phyloP scores from a whole-genome alignment of 2,113 vertebrate species.

The Vombatus ursinus region DNA sequence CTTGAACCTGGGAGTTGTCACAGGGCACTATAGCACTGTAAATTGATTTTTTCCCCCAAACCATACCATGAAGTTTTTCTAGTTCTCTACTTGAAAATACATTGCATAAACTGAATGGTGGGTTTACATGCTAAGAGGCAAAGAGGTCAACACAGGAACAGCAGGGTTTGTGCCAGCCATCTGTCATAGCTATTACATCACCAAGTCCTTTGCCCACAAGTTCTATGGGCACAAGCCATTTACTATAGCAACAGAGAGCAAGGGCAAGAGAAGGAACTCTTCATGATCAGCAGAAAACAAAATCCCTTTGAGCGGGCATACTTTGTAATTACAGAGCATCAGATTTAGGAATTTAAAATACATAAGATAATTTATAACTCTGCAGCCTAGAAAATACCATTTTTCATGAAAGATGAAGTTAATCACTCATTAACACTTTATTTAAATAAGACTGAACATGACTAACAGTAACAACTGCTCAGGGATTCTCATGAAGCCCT shows the following conservation, averaged over 20 bases:
- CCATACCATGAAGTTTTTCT: background rate
- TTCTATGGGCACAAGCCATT: background rate
- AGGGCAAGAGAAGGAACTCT: constrained; percentile 11
- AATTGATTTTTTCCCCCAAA: background rate
- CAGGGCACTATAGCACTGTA: background rate
- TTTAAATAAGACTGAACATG: background rate
- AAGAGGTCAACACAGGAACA: constrained; percentile 23
- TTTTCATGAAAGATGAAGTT: background rate
- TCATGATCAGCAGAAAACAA: background rate
- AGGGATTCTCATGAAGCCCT: background rate
- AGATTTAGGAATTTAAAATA: background rate
- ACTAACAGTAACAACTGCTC: background rate
- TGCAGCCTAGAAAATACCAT: background rate
- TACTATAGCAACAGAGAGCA: constrained; percentile 1
- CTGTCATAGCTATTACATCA: constrained; percentile 5
- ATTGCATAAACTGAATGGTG: constrained; percentile 24
- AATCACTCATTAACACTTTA: background rate
- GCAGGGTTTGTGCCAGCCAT: background rate
- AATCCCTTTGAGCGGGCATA: background rate
- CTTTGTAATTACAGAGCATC: background rate
- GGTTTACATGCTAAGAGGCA: constrained; percentile 31
- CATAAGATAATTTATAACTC: background rate
- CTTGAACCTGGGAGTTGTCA: background rate
- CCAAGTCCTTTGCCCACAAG: background rate
- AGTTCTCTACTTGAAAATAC: background rate